Conservation (phyloP, 2,797 vertebrate species). For the Sparus aurata region DNA sequence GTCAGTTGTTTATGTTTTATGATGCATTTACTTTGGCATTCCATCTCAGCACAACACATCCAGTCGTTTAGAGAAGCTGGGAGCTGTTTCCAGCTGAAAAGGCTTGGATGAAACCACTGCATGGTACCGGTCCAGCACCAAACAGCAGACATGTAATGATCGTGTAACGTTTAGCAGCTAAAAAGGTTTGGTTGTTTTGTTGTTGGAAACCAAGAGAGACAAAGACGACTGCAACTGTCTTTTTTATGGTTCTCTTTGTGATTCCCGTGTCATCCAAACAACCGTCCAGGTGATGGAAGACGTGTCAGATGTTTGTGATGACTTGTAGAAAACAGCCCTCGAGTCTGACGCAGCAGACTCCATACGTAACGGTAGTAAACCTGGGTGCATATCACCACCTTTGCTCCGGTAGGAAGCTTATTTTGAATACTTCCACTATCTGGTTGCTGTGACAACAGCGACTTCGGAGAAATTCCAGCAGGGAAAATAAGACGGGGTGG, state of each 20-base stretch:
- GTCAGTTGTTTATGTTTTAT: neutral
- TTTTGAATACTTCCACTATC: conserved; percentile 59
- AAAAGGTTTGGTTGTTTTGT: too few relatives aligned
- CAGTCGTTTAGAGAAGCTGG: neutral
- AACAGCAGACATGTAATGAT: neutral
- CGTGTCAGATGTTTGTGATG: neutral
- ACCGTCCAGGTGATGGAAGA: neutral
- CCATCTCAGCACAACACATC: neutral
- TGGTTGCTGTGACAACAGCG: conserved; percentile 72
- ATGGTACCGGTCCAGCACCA: neutral
- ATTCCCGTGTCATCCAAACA: neutral
- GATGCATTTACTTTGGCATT: neutral
- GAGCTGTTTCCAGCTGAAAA: neutral
- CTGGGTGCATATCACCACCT: neutral
- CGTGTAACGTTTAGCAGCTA: too few relatives aligned
- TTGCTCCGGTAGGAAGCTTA: conserved; percentile 4
- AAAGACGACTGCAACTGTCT: neutral
- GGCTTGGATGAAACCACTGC: neutral
- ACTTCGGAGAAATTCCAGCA: conserved; percentile 55
- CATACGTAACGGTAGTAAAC: neutral
- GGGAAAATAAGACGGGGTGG: conserved; percentile 18
- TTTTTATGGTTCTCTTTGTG: neutral
- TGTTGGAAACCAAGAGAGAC: neutral
- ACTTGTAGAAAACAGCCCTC: neutral
- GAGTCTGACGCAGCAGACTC: neutral